These are phyloP conservation scores for Helobdella robusta DNA, from an alignment of 2,888 invertebrate genomes.

Conservation along the genomic window DNA sequence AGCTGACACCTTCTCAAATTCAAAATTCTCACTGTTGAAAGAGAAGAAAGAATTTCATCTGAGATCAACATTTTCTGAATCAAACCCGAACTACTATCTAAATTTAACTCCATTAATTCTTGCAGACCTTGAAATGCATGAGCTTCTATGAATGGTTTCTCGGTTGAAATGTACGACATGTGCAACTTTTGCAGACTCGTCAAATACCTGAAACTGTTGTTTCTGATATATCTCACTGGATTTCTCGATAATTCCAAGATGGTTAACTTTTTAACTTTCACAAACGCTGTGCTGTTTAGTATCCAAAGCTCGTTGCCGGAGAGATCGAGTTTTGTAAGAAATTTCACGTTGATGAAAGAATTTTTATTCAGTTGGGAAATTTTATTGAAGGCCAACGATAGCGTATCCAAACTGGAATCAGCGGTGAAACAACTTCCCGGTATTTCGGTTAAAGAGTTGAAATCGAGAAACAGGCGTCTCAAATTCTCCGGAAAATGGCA, in stretches of 20 bases:
- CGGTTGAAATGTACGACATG: slow-evolving; percentile 26
- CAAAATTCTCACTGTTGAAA: slow-evolving; percentile 28
- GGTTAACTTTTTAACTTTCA: slow-evolving; percentile 15
- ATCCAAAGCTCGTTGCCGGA: slow-evolving; percentile 29
- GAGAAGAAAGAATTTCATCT: slow-evolving; percentile 20
- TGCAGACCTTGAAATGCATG: slow-evolving; percentile 31
- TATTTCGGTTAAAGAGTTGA: slow-evolving; percentile 59
- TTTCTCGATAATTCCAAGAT: slow-evolving; percentile 31
- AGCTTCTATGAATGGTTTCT: slow-evolving; percentile 21
- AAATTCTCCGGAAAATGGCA: slow-evolving; percentile 64
- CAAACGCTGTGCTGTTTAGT: slow-evolving; percentile 23
- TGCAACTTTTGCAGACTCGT: slow-evolving; percentile 26
- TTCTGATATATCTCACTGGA: slow-evolving; percentile 25
- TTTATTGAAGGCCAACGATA: slow-evolving; percentile 33
- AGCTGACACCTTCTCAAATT: slow-evolving; percentile 32
- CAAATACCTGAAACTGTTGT: slow-evolving; percentile 26
- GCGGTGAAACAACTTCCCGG: slow-evolving; percentile 18
- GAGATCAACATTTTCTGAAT: slow-evolving; percentile 24
- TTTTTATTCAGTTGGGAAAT: slow-evolving; percentile 27
- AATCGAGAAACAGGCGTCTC: slow-evolving; percentile 64
- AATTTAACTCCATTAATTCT: slow-evolving; percentile 28
- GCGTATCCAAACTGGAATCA: slow-evolving; percentile 26
- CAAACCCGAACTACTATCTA: slow-evolving; percentile 33
- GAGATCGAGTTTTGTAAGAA: slow-evolving; percentile 28
- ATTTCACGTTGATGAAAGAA: slow-evolving; percentile 25